These are phyloP conservation scores for Enhydra lutris DNA, from an alignment of 2,113 vertebrate genomes.

Conservation along the genomic window DNA sequence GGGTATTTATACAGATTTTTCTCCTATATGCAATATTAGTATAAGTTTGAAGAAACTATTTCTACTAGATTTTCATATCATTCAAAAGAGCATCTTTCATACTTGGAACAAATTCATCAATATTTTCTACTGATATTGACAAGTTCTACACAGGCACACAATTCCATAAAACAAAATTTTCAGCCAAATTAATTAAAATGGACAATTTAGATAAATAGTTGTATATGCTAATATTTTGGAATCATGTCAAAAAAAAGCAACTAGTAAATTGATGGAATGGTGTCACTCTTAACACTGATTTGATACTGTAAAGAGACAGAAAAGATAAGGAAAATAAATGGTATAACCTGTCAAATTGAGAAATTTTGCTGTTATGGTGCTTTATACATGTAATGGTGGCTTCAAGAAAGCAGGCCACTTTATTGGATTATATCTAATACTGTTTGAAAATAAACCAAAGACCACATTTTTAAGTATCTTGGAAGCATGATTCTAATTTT, in stretches of 20 bases:
- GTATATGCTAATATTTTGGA: background rate
- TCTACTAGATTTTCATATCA: slow-evolving; percentile 5
- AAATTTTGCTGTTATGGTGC: background rate
- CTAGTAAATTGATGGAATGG: background rate
- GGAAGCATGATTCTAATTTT: slow-evolving; percentile 56
- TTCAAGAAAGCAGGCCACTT: slow-evolving; percentile 42
- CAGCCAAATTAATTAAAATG: slow-evolving; percentile 51
- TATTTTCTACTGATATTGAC: slow-evolving; percentile 19
- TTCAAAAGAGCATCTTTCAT: slow-evolving; percentile 37
- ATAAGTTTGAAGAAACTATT: slow-evolving; percentile 5
- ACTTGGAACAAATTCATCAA: slow-evolving; percentile 28
- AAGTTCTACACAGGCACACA: slow-evolving; percentile 17
- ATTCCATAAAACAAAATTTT: slow-evolving; percentile 49
- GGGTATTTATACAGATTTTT: background rate
- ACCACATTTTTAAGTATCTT: slow-evolving; percentile 39
- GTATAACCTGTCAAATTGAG: background rate
- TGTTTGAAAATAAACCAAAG: slow-evolving; percentile 68
- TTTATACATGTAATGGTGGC: background rate
- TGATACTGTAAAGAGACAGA: background rate
- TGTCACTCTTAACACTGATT: background rate
- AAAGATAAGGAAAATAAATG: background rate
- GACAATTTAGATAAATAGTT: slow-evolving; percentile 20
- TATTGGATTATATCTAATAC: slow-evolving; percentile 31
- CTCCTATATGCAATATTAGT: background rate
- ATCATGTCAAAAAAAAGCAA: background rate